phyloP scores from a whole-genome alignment of 2,797 vertebrate genomes.

The Acropternis orthonyx region DNA sequence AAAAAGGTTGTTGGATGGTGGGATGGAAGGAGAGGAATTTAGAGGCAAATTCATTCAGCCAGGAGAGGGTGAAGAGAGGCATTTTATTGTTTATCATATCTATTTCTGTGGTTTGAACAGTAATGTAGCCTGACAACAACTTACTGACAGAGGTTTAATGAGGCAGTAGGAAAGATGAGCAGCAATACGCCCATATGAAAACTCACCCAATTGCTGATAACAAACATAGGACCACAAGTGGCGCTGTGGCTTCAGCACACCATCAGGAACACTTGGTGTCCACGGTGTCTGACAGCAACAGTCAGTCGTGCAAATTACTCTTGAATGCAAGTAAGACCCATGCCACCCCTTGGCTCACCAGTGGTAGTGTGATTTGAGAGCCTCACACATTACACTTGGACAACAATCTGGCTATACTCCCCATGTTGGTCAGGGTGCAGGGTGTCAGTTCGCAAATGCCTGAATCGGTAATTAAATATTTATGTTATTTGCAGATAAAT shows the following conservation, averaged over 20 bases:
- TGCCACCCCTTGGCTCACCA: neutral
- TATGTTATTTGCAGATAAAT: neutral
- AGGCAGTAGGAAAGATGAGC: neutral
- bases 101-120: neutral
- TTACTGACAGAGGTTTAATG: neutral
- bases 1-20: fast-evolving
- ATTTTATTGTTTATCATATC: neutral
- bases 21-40: neutral
- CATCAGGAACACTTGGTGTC: neutral
- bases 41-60: neutral
- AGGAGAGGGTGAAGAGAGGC: neutral
- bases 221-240: neutral
- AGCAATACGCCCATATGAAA: neutral
- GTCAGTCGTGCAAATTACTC: fast-evolving
- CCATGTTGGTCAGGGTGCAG: fast-evolving
- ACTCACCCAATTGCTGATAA: neutral
- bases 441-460: neutral
- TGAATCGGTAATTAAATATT: neutral
- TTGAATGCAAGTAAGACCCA: neutral
- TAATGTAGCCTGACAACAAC: neutral
- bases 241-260: fast-evolving
- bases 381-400: neutral
- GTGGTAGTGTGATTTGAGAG: neutral
- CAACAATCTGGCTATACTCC: neutral
- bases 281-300: neutral